Evolutionary conservation across 2,797 vertebrate species (phyloP), one percentile per base, ranked within the genome.

Genomic region (Harpagifer antarcticus): DNA sequence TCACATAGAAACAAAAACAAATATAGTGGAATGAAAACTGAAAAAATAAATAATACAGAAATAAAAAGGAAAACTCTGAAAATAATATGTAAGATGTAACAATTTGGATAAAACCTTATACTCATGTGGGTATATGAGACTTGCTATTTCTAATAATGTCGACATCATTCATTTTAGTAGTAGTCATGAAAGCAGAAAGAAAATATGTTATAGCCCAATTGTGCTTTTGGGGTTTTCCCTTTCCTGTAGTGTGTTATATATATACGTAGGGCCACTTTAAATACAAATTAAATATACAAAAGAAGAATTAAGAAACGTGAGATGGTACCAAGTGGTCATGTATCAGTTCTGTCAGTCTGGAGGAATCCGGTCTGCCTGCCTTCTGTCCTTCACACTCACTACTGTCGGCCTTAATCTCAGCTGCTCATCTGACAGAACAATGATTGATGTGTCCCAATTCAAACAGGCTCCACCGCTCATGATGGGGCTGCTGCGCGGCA

Each of bases 371-470:
- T 72, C 71, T 47, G 65, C 52, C 50, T 67, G 20, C 43, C 47
- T 62, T 77, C 59, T 75, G 54, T 54, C 82, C 67, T 57, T 77
- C 76, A 76, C 56, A 66, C 79, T 84, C 75, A 2, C 14, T 1
- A 23, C 65, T 27, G 23, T 79, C 82, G 20, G 69, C 70, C 60
- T 75, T 74, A 80, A 86, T 90, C 80, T 86, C 49, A 70, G 74
- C 61, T 64, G 47, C 63, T 78, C 67, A 72, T 86, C 75, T 86
- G 81, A 88, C 77, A 82, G 62, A 79, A 74, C 74, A 59, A 59
- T 92, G 87, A 91, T 91, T 86, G 90, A 92, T 92, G 87, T 79
- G 84, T 88, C 84, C 79, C 70, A 53, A 49, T 90, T 82, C 62
- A 66, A 61, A 79, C 64, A 79, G 75, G 83, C 86, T 83, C 69